Percentiles rank a stretch among this genome's conserved stretches.
Evolutionary conservation across 2,113 vertebrate species (phyloP).

Genomic region (Catharus minimus): DNA sequence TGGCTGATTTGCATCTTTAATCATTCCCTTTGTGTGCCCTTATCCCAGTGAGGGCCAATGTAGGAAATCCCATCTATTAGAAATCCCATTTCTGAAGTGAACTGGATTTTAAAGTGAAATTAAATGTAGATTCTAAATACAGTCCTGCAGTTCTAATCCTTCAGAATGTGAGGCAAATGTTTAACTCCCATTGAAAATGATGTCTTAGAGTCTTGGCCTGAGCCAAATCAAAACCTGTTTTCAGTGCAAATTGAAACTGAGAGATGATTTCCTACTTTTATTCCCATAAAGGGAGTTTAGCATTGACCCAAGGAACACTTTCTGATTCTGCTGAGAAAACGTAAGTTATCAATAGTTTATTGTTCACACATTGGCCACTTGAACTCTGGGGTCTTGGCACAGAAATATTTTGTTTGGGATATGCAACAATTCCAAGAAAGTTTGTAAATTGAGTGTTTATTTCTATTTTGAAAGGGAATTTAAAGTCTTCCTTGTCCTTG

Average conservation of each 20-base stretch:
- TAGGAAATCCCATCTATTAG: background rate
- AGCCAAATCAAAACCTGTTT: background rate
- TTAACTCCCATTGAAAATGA: background rate
- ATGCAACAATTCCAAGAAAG: background rate
- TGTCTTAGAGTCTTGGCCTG: background rate
- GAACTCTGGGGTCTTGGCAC: background rate
- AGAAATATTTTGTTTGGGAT: background rate
- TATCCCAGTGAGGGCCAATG: background rate
- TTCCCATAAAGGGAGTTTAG: background rate
- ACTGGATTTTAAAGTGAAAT: background rate
- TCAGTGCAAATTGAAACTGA: background rate
- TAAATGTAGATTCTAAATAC: background rate
- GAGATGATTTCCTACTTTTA: background rate
- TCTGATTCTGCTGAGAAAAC: background rate
- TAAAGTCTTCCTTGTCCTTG: background rate
- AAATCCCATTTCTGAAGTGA: background rate
- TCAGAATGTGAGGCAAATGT: background rate
- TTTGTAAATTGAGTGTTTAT: background rate
- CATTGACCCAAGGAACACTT: background rate
- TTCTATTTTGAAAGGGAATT: background rate
- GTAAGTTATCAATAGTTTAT: fast-evolving
- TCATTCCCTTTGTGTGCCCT: background rate
- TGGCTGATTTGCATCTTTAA: background rate
- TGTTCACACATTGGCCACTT: background rate
- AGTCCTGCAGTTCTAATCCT: background rate